Percentiles rank a stretch among this genome's conserved stretches.
phyloP scores from a whole-genome alignment of 2,888 invertebrate genomes.

The Campaea margaritaria region DNA sequence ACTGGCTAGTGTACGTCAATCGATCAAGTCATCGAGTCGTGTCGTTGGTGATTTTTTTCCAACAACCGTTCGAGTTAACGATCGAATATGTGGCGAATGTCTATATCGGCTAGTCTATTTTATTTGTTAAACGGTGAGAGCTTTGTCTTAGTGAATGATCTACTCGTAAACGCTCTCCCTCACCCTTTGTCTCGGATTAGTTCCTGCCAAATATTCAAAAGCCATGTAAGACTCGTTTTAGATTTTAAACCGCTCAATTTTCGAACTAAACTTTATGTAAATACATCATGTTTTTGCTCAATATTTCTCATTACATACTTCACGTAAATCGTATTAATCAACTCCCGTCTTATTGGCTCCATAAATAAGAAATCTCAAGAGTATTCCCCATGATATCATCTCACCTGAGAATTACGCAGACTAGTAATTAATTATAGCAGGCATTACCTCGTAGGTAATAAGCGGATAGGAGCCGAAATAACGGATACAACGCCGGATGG shows the following conservation, averaged over 20 bases:
- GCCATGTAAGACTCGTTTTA: neutral
- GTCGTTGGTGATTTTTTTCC: constrained; percentile 23
- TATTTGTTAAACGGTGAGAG: neutral
- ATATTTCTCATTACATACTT: too few relatives aligned
- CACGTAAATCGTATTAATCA: too few relatives aligned
- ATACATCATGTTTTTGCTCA: too few relatives aligned
- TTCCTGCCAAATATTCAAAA: neutral
- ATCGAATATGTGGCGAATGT: constrained; percentile 8
- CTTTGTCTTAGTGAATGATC: constrained; percentile 1
- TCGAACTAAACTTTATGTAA: too few relatives aligned
- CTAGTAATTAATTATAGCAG: constrained; percentile 4
- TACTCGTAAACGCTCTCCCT: too few relatives aligned
- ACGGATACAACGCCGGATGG: constrained; percentile 21
- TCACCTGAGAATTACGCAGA: neutral
- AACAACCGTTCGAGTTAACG: constrained; percentile 1
- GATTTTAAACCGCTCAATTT: too few relatives aligned
- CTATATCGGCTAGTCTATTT: constrained; percentile 3
- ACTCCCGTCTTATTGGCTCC: too few relatives aligned
- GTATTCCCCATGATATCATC: neutral
- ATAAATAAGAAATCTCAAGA: neutral
- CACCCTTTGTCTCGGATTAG: too few relatives aligned
- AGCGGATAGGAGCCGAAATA: constrained; percentile 20
- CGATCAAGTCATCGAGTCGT: constrained; percentile 28
- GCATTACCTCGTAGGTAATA: constrained; percentile 10
- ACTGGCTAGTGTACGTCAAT: constrained; percentile 10